These are phyloP conservation scores for Petrocephalus sullivani DNA, from an alignment of 2,797 vertebrate species.

Conservation along the genomic window DNA sequence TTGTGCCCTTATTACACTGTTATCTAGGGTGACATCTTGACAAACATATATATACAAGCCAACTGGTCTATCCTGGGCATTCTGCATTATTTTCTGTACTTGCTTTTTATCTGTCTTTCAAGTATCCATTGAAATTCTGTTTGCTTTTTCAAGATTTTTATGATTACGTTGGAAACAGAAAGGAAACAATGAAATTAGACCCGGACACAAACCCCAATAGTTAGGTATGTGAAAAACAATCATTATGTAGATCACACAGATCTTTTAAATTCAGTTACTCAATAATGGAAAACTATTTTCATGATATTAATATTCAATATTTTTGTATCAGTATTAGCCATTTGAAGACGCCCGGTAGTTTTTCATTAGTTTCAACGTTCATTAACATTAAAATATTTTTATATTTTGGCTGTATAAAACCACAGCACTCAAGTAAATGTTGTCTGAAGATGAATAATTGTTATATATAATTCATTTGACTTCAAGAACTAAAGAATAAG, in stretches of 20 bases:
- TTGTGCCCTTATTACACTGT: neutral
- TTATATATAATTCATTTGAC: neutral
- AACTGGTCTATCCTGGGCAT: neutral
- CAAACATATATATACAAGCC: neutral
- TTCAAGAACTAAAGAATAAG: neutral
- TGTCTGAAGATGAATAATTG: neutral
- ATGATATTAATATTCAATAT: too few species aligned
- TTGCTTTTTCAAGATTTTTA: neutral
- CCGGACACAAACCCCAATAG: neutral
- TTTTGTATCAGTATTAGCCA: too few species aligned
- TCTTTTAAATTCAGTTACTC: neutral
- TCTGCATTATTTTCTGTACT: neutral
- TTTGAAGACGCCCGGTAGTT: too few species aligned
- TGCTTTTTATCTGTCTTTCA: neutral
- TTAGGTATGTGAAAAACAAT: neutral
- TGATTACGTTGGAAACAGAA: neutral
- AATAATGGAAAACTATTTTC: neutral
- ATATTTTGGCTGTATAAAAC: neutral
- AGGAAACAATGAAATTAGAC: neutral
- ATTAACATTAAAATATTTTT: too few species aligned
- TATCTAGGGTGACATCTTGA: neutral
- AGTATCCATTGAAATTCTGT: neutral
- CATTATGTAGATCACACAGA: neutral
- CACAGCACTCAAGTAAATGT: neutral
- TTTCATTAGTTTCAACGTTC: too few species aligned